Base-by-base conservation (phyloP, 2,113 vertebrate genomes). In the Sarotherodon lohbergeri region DNA sequence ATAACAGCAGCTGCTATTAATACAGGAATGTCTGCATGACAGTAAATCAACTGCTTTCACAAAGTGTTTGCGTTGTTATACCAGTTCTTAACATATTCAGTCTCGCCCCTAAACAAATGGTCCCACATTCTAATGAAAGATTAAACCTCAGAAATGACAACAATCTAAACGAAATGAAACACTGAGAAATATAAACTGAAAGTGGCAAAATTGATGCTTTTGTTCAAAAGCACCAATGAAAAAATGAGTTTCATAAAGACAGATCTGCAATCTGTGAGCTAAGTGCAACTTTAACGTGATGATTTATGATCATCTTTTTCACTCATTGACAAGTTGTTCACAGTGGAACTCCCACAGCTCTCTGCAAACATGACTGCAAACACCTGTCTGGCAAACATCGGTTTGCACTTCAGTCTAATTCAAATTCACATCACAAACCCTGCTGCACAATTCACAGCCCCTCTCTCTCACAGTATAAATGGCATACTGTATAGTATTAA, bases 351-450 rank as follows among this genome's bases (percentile, higher is more conserved):
- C 50, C 41, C 39, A 29, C 79, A 89, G 36, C 89, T 43, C 39
- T 90, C 88, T 85, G 83, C 39, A 46, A 54, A 57, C 79, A 92
- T 81, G 61, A 85, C 19, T 89, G 22, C 22, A 61, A 81, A 93
- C 85, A 91, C 88, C 39, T 84, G 82, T 79, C 83, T 79, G 27
- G 81, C 32, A 82, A 90, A 90, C 86, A 85, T 89, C 85, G 68
- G 93, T 94, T 94, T 94, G 78, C 89, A 93, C 90, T 85, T 68
- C 19, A 84, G 55, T 66, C 82, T 89, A 55, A 79, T 91, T 91
- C 79, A 89, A 68, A 94, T 94, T 91, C 88, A 95, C 50, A 86
- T 90, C 92, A 94, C 88, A 91, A 61, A 83, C 66, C 39, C 55
- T 78, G 41, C 88, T 84, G 82, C 32, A 84, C 89, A 87, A 63